Evolutionary conservation across 2,888 invertebrate species (phyloP).

Genomic region (Trimorus sp.): DNA sequence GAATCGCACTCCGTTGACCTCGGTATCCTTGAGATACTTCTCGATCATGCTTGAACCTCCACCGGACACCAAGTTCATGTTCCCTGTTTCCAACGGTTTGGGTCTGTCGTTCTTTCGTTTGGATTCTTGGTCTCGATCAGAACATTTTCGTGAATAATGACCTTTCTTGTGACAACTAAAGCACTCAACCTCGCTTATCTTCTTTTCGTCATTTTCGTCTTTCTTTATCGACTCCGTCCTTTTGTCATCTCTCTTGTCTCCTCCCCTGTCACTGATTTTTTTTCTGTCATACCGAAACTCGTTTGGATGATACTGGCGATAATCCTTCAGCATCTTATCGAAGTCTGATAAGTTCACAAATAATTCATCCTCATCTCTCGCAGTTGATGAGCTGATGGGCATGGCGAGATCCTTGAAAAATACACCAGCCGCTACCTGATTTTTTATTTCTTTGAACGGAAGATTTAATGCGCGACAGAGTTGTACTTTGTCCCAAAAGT

Average conservation of each 20-base stretch:
- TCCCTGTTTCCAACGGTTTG: neutral
- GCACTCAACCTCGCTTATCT: slow-evolving; percentile 1
- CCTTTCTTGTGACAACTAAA: slow-evolving; percentile 18
- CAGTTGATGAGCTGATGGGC: slow-evolving; percentile 15
- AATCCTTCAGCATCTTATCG: slow-evolving; percentile 8
- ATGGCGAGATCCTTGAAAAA: slow-evolving; percentile 41
- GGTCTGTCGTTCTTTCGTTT: slow-evolving; percentile 22
- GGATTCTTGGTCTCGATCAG: slow-evolving; percentile 1
- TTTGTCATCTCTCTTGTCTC: neutral
- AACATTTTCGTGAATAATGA: slow-evolving; percentile 16
- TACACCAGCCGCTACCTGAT: slow-evolving; percentile 50
- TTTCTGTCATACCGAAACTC: neutral
- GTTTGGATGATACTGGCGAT: neutral
- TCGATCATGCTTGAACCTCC: neutral
- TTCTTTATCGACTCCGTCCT: neutral
- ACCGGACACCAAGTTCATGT: neutral
- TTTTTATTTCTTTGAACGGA: slow-evolving; percentile 33
- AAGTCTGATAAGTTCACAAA: slow-evolving; percentile 12
- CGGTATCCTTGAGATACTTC: slow-evolving; percentile 14
- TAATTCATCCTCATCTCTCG: slow-evolving; percentile 11
- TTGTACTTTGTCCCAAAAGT: slow-evolving; percentile 56
- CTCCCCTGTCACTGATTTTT: neutral
- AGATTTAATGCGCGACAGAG: slow-evolving; percentile 39
- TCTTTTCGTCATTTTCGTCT: slow-evolving; percentile 3
- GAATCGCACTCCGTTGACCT: neutral